Evolutionary conservation across 2,888 invertebrate species (phyloP).

Genomic region (Chalcis sispes): DNA sequence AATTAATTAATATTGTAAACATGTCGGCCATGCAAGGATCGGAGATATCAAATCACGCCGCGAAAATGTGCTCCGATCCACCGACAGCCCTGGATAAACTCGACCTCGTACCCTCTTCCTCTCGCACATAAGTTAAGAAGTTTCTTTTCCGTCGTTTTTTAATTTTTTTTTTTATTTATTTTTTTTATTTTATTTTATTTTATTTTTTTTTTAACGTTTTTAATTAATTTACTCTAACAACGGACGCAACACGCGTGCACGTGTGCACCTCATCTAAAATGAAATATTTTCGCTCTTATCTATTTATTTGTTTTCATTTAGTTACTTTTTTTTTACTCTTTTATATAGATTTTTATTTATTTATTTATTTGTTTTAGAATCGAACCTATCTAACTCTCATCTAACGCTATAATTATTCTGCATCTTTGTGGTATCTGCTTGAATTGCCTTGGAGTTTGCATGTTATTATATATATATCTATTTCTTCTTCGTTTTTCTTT

Average conservation of each 20-base stretch:
- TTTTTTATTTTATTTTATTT: no score
- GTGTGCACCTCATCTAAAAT: conserved; percentile 18
- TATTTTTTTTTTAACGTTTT: background rate
- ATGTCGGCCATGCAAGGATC: background rate
- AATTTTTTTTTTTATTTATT: background rate
- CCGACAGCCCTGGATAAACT: background rate
- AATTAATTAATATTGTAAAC: conserved; percentile 11
- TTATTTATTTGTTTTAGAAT: conserved; percentile 44
- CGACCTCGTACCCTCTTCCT: background rate
- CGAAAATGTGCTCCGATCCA: background rate
- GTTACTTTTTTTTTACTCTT: conserved; percentile 41
- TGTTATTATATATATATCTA: no score
- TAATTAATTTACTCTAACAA: conserved; percentile 40
- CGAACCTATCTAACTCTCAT: conserved; percentile 56
- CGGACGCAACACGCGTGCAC: conserved; percentile 19
- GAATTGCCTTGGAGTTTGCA: background rate
- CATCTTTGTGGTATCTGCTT: conserved; percentile 17
- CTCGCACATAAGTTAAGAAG: background rate
- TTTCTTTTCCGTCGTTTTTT: background rate
- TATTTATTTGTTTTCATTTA: conserved; percentile 34
- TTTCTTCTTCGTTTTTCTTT: no score
- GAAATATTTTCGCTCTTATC: conserved; percentile 1
- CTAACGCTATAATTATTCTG: conserved; percentile 46
- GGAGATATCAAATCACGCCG: background rate
- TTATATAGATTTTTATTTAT: no score